phyloP scores from a whole-genome alignment of 2,797 vertebrate species.

The Petrocephalus sullivani region DNA sequence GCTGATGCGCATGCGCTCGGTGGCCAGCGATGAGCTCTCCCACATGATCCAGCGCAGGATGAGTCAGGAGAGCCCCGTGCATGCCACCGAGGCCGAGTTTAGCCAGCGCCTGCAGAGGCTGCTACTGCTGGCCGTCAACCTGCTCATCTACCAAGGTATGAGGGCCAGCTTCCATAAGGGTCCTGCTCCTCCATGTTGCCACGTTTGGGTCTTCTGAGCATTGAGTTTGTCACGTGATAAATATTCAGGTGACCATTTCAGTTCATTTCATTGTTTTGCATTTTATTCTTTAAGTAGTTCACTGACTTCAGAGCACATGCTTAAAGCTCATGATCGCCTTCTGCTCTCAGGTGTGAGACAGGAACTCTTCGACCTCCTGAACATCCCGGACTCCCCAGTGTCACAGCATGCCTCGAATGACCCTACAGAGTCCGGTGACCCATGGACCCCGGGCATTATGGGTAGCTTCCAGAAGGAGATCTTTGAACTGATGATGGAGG shows the following conservation, averaged over 20 bases:
- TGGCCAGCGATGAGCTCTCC: slow-evolving; percentile 87
- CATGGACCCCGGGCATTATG: slow-evolving; percentile 59
- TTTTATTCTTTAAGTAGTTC: not conserved
- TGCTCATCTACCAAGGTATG: slow-evolving; percentile 84
- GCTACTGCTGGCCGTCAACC: slow-evolving; percentile 83
- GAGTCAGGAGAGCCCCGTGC: slow-evolving; percentile 88
- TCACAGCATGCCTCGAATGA: slow-evolving; percentile 61
- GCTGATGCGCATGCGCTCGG: slow-evolving; percentile 83
- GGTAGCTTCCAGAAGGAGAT: slow-evolving; percentile 86
- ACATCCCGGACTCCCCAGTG: slow-evolving; percentile 72
- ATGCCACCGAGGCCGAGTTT: slow-evolving; percentile 82
- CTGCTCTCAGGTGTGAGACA: slow-evolving; percentile 69
- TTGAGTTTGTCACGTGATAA: not conserved
- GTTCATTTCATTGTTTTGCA: not conserved
- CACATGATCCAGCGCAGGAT: slow-evolving; percentile 91
- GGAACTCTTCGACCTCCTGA: slow-evolving; percentile 78
- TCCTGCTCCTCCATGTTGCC: not conserved
- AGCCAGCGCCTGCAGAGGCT: slow-evolving; percentile 87
- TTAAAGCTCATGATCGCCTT: not conserved
- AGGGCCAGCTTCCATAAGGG: not conserved
- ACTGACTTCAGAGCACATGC: not conserved
- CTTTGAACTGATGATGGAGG: slow-evolving; percentile 82
- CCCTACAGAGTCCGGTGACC: slow-evolving; percentile 61
- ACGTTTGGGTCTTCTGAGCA: not conserved
- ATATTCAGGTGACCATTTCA: not conserved